Percentiles rank a stretch among this genome's conserved stretches.
Evolutionary conservation across 2,113 vertebrate genomes (phyloP).

Genomic region (Apeltes quadracus): DNA sequence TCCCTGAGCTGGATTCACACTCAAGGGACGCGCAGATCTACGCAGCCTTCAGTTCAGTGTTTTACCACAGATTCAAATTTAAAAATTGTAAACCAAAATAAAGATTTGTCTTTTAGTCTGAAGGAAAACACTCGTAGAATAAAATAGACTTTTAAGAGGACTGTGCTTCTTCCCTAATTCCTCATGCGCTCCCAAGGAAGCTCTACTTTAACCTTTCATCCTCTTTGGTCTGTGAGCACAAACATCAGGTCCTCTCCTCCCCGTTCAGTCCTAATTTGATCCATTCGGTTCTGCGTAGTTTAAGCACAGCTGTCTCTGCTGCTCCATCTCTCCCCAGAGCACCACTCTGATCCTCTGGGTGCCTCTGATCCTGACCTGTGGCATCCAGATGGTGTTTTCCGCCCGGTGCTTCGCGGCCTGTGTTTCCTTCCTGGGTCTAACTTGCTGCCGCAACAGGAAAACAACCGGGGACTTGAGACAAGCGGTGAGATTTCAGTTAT

Average conservation of each 20-base stretch:
- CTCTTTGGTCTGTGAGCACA: slow-evolving; percentile 37
- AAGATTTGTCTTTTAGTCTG: not conserved
- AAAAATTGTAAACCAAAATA: not conserved
- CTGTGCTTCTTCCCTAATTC: too few species aligned
- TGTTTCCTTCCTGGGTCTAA: slow-evolving; percentile 74
- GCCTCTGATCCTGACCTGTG: slow-evolving; percentile 82
- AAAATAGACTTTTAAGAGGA: too few species aligned
- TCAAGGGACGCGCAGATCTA: not conserved
- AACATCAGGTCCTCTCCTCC: slow-evolving; percentile 27
- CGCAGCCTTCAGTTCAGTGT: not conserved
- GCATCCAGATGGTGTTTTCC: slow-evolving; percentile 80
- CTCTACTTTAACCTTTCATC: slow-evolving; percentile 5
- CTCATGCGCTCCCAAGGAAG: slow-evolving; percentile 8
- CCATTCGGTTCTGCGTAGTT: slow-evolving; percentile 28
- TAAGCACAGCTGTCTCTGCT: slow-evolving; percentile 13
- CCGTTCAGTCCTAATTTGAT: slow-evolving; percentile 18
- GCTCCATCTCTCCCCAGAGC: slow-evolving; percentile 75
- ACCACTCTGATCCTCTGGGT: slow-evolving; percentile 90
- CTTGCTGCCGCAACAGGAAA: slow-evolving; percentile 66
- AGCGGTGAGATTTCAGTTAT: slow-evolving; percentile 54
- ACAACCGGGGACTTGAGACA: slow-evolving; percentile 7
- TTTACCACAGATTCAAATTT: not conserved
- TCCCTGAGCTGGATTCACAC: slow-evolving; percentile 29
- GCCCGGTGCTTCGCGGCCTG: slow-evolving; percentile 78
- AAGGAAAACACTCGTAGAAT: too few species aligned